Base-by-base conservation (phyloP, 2,113 vertebrate genomes). In the Tylochromis polylepis region DNA sequence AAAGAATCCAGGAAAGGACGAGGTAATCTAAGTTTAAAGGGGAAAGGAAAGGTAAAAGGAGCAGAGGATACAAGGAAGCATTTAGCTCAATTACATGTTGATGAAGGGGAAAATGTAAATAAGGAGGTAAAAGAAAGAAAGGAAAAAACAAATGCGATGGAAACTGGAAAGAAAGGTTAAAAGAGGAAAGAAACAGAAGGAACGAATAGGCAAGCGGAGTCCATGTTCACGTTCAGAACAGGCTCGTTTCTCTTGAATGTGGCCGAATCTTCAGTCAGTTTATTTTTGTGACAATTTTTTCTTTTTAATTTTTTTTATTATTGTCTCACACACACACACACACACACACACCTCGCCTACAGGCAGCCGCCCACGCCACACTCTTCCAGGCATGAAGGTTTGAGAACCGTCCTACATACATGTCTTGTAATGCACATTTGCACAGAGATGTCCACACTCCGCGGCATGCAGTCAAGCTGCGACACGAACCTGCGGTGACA, bases 401-500 rank as follows among this genome's bases (percentile, higher is more conserved):
- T 84, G 43, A 81, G 46, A 89, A 57, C 77, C 72, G 59, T 85
- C 87, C 81, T 75, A 84, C 79, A 87, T 89, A 82, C 59, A 79
- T 46, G 62, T 38, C 60, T 82, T 82, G 79, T 80, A 57, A 46
- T 15, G 79, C 82, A 81, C 78, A 85, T 77, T 18, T 58, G 34
- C 59, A 53, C 58, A 65, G 34, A 75, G 60, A 10, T 55, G 7
- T 11, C 34, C n/a, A 58, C 78, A 41, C 51, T 24, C 31, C 5
- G 1, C 5, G 8, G 58, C 70, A 12, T n/a, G 16, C 43, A 51
- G 43, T 77, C 15, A 8, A 29, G 16, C 70, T 22, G n/a, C 24
- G 29, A 84, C 51, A 82, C 83, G 90, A 92, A 90, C 87, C 86
- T 11, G 49, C 77, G 86, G 82, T 94, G 94, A 93, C 87, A 87